Evolutionary conservation across 2,797 vertebrate genomes (phyloP).

Genomic region (Sebastes umbrosus): DNA sequence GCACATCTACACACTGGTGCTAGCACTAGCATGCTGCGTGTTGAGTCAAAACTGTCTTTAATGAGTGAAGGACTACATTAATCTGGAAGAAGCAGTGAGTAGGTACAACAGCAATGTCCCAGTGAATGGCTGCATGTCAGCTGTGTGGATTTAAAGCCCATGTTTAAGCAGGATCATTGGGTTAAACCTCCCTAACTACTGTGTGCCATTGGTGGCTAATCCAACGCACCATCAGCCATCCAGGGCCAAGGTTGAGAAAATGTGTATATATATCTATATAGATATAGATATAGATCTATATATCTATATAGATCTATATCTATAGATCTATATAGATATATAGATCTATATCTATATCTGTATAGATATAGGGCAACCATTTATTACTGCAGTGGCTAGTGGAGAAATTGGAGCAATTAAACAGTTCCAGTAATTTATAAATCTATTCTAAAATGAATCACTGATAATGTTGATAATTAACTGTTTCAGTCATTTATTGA

Average conservation of each 20-base stretch:
- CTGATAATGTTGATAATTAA: no score
- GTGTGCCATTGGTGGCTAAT: constrained; percentile 59
- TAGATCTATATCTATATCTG: no score
- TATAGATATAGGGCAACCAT: neutral
- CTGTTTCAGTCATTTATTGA: no score
- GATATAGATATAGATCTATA: no score
- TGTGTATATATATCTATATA: no score
- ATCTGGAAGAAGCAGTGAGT: constrained; percentile 12
- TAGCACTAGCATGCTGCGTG: neutral
- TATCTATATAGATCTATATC: no score
- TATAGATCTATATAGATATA: no score
- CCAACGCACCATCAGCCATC: constrained; percentile 45
- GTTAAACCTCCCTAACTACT: constrained; percentile 68
- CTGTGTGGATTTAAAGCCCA: constrained; percentile 62
- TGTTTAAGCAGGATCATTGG: constrained; percentile 70
- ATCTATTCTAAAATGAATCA: neutral
- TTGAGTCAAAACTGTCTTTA: neutral
- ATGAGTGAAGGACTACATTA: neutral
- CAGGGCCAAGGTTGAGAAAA: neutral
- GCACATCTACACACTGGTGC: neutral
- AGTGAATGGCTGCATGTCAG: constrained; percentile 47
- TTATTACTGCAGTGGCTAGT: neutral
- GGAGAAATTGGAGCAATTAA: neutral
- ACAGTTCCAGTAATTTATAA: neutral
- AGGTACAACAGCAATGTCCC: neutral